Base-by-base conservation (phyloP, 2,888 invertebrate species). In the Zelleria hepariella region DNA sequence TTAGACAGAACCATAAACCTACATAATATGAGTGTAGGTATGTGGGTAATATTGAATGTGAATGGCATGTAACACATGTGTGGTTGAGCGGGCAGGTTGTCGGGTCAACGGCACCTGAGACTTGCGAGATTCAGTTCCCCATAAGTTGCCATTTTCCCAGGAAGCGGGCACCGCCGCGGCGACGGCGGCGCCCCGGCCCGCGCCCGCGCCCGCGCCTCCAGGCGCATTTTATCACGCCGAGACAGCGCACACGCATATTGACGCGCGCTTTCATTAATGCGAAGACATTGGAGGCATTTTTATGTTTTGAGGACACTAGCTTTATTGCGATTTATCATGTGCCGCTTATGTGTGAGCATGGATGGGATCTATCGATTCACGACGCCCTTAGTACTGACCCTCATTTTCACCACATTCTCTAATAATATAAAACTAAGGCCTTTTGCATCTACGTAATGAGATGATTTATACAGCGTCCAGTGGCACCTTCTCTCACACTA, bases 61-160 rank as follows among this genome's bases (percentile, higher is more conserved):
- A 82, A 82, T 82, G 78, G 77, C 79, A 76, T 72, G 77, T 78
- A 76, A 72, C 75, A 78, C 75, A 78, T 77, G 77, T 78, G 76
- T 76, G 32, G 74, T 71, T 65, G 75, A 77, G 74, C 76, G 75
- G 74, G 75, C 75, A 79, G 74, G 79, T 78, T 78, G 67, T 68
- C 54, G 73, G 86, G 85, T 87, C 85, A 85, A 78, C 78, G 83
- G 80, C 85, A 84, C 83, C 77, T 74, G 77, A 65, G 74, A 82
- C 78, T 72, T 79, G 81, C 84, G 84, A 48, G 85, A 84, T 86
- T 86, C 80, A 82, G 78, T 84, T 84, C 82, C 83, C 82, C 79
- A 80, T 85, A 86, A 86, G 79, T 86, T 84, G 86, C 83, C 77
- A 85, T 86, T 86, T 86, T 87, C 86, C 84, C 80, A 82, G 84